These are phyloP conservation scores for Yasuhikotakia modesta DNA, from an alignment of 2,797 vertebrate species.

Conservation along the genomic window DNA sequence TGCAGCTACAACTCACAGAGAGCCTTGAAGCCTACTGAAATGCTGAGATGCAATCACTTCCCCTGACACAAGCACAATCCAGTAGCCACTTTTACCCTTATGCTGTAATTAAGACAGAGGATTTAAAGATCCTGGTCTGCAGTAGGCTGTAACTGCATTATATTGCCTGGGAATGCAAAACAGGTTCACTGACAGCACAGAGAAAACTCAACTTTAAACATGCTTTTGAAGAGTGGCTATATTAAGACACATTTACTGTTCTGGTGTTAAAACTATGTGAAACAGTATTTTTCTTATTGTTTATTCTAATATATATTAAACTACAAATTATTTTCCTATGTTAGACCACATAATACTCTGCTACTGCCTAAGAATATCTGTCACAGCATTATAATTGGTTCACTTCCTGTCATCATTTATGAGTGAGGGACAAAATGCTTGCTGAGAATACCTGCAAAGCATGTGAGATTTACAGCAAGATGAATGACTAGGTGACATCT, in stretches of 20 bases:
- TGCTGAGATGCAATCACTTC: conserved; percentile 14
- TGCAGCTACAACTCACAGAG: conserved; percentile 28
- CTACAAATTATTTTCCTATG: neutral
- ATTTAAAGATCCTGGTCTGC: conserved; percentile 20
- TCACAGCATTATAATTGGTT: neutral
- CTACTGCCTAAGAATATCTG: neutral
- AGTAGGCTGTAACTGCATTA: neutral
- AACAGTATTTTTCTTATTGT: neutral
- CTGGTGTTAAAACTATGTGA: neutral
- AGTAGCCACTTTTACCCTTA: neutral
- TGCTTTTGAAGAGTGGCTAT: neutral
- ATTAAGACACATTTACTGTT: neutral
- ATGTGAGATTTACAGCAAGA: conserved; percentile 52
- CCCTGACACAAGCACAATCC: conserved; percentile 41
- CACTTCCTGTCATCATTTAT: neutral
- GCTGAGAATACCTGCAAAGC: conserved; percentile 64
- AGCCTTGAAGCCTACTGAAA: conserved; percentile 11
- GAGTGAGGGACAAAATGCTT: conserved; percentile 66
- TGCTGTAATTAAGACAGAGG: conserved; percentile 24
- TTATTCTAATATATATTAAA: neutral
- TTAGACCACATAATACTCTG: no score
- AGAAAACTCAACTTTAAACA: neutral
- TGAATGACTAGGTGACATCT: conserved; percentile 19
- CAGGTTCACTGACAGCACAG: neutral
- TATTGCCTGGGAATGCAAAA: neutral